Base-by-base conservation (phyloP, 2,888 invertebrate genomes). In the Hyposoter dolosus region DNA sequence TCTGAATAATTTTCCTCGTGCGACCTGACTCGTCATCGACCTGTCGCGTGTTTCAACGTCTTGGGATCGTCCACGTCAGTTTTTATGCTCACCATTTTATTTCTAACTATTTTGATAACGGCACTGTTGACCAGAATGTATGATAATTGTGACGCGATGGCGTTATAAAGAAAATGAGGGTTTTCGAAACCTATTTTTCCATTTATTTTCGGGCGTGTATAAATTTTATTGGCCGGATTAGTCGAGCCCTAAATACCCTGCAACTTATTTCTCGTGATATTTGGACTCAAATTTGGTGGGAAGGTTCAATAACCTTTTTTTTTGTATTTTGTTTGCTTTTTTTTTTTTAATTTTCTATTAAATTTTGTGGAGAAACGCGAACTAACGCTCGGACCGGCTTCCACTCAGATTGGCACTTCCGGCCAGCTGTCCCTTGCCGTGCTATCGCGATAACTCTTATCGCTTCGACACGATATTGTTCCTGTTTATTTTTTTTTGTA, bases 371-470 rank as follows among this genome's bases (percentile, higher is more conserved):
- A 23, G 53, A 35, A n/a, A 32, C 50, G 28, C 6, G 45, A 74
- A 71, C 63, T 47, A 69, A 28, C 56, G n/a, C 69, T 65, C 71
- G 65, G 71, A 65, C 79, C 53, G 45, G 71, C 28, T 68, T 47
- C 56, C 32, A 72, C 35, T 72, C n/a, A 89, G 91, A 91, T 91
- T 89, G 88, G 69, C 77, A 90, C 91, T 91, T 91, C 91, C 91
- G 90, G 82, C 85, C 90, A 89, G 90, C 89, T 90, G 90, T 89
- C 78, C 23, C 35, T 35, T 28, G 32, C n/a, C 35, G 68, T 23
- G 35, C 66, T 65, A 82, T 79, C 75, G 76, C 85, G 82, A 85
- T 79, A 85, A 71, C 75, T 56, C 69, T 45, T 68, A 72, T 79
- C 63, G 15, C 56, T 66, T 47, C 65, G 56, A 72, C 56, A 12